phyloP scores from a whole-genome alignment of 1,140 invertebrate species.

The Drosophila simulans region DNA sequence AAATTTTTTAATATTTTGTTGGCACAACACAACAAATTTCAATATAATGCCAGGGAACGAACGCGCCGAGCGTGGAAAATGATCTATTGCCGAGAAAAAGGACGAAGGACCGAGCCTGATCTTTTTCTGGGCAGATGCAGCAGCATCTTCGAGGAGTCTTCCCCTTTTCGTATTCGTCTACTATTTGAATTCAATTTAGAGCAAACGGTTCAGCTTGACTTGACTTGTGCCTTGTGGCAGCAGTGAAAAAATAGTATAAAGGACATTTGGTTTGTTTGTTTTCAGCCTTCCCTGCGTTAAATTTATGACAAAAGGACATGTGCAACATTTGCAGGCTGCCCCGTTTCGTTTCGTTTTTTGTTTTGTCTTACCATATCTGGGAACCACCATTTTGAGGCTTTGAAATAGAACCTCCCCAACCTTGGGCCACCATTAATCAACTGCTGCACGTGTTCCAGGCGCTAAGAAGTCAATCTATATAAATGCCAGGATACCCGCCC shows the following conservation, averaged over 20 bases:
- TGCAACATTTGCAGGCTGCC: slow-evolving; percentile 54
- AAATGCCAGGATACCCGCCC: slow-evolving; percentile 19
- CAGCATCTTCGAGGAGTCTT: slow-evolving; percentile 57
- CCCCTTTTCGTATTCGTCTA: slow-evolving; percentile 17
- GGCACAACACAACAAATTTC: slow-evolving; percentile 84
- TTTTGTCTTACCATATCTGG: slow-evolving; percentile 27
- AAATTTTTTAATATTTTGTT: slow-evolving; percentile 82
- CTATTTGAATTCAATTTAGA: slow-evolving; percentile 83
- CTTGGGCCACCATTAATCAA: slow-evolving; percentile 60
- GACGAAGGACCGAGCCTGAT: slow-evolving; percentile 58
- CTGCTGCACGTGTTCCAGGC: slow-evolving; percentile 69
- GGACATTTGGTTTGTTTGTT: slow-evolving; percentile 63
- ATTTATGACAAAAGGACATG: slow-evolving; percentile 76
- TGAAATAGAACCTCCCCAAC: slow-evolving; percentile 2
- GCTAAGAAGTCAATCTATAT: slow-evolving; percentile 80
- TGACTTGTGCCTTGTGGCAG: slow-evolving; percentile 71
- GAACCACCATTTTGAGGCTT: slow-evolving; percentile 57
- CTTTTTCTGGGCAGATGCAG: slow-evolving; percentile 78
- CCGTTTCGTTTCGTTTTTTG: slow-evolving; percentile 3
- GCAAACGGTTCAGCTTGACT: slow-evolving; percentile 69
- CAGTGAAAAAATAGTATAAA: slow-evolving; percentile 2
- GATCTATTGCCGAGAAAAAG: slow-evolving; percentile 75
- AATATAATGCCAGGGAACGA: slow-evolving; percentile 57
- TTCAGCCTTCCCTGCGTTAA: slow-evolving; percentile 17
- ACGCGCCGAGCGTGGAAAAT: slow-evolving; percentile 73